Evolutionary conservation across 2,888 invertebrate genomes (phyloP), one percentile per base, ranked within the genome.

Genomic region (Gymnoscelis rufifasciata): DNA sequence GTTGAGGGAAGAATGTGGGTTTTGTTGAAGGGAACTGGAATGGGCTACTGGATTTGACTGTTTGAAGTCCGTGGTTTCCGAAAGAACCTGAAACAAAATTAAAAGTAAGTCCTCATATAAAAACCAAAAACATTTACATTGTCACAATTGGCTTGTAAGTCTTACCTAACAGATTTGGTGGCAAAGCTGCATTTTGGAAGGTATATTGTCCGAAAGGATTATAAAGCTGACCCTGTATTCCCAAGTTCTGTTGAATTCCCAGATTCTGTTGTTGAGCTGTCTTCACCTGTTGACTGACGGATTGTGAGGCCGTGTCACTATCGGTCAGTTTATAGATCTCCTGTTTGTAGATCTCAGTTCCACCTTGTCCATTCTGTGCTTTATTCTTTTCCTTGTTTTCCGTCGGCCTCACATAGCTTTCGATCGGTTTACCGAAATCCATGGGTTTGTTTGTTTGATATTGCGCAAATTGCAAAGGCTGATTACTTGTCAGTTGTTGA

Each of bases 61-160:
- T 80, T 37, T 90, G 89, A 47, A 91, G 78, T n/a, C 91, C 90
- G 56, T 90, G 91, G 10, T 89, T 83, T 58, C 89, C 90, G 66
- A 91, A 91, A 44, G 91, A 86, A 53, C 91, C 92, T 76, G 77
- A 26, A 78, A 53, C 36, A 0, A n/a, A n/a, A n/a, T n/a, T n/a
- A n/a, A n/a, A n/a, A n/a, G n/a, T n/a, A n/a, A n/a, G n/a, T n/a
- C n/a, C n/a, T n/a, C n/a, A n/a, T n/a, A 31, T 14, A 23, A 7
- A 19, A 19, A 19, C 3, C 19, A 19, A 19, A 19, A 19, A 19
- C 2, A 19, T 7, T 7, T 5, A 7, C 2, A 3, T 13, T 2
- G 7, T 30, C 3, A 30, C 3, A 30, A 30, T 30, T 8, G 4
- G 13, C 7, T 33, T 35, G 1, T 8, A 12, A n/a, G 40, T 54